These are phyloP conservation scores for Spilogale gracilis DNA, from an alignment of 2,113 vertebrate genomes.

Conservation along the genomic window DNA sequence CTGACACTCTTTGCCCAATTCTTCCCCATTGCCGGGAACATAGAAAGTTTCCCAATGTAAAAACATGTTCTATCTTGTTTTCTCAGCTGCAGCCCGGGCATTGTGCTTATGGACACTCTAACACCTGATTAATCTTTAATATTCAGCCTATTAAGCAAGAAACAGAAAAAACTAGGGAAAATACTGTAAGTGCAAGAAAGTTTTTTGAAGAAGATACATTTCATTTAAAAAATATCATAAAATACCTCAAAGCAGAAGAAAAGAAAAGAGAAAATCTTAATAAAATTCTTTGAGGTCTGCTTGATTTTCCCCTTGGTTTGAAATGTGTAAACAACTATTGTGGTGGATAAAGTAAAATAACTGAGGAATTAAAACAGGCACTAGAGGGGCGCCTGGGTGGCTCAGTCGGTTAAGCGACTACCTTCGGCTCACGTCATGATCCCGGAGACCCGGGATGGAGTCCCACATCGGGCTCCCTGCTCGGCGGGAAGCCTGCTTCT, in stretches of 20 bases:
- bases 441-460: no score
- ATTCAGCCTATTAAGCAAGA: background rate
- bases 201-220: background rate
- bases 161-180: background rate
- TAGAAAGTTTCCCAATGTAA: background rate
- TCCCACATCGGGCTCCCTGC: no score
- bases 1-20: background rate
- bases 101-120: background rate
- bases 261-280: background rate
- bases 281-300: background rate
- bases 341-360: background rate
- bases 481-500: no score
- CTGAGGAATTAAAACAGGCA: background rate
- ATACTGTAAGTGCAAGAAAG: background rate
- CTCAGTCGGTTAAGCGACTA: no score
- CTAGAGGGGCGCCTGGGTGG: no score
- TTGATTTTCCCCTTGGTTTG: background rate
- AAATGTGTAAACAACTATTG: background rate
- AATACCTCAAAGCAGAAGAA: background rate
- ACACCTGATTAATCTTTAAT: background rate
- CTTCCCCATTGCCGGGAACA: background rate
- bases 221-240: background rate
- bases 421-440: no score
- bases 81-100: no score
- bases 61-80: background rate